phyloP scores from a whole-genome alignment of 2,888 invertebrate genomes.

The Cacoxenus indagator region DNA sequence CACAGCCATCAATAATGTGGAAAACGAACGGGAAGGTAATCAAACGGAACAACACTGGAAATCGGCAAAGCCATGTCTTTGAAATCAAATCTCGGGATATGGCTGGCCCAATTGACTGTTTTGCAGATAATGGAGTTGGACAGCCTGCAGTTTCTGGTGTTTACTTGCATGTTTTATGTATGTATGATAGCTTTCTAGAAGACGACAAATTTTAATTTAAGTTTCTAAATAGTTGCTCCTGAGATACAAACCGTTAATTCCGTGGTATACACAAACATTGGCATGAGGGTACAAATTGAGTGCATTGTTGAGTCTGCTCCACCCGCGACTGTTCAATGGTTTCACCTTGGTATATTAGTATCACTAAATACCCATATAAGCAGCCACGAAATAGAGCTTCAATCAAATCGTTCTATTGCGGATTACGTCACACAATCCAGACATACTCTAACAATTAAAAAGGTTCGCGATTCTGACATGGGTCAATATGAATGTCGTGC shows the following conservation, averaged over 20 bases:
- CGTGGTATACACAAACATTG: conserved; percentile 83
- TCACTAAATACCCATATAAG: conserved; percentile 67
- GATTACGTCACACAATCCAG: conserved; percentile 74
- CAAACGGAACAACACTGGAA: conserved; percentile 57
- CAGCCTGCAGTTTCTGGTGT: conserved; percentile 79
- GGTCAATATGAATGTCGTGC: conserved; percentile 86
- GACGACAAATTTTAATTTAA: no score
- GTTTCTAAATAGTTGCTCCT: conserved; percentile 77
- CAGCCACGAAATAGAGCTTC: conserved; percentile 70
- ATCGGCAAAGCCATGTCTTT: conserved; percentile 63
- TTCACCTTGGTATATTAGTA: conserved; percentile 75
- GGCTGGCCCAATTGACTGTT: conserved; percentile 82
- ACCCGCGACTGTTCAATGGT: conserved; percentile 78
- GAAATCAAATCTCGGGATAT: conserved; percentile 74
- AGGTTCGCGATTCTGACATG: conserved; percentile 78
- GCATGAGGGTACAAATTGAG: conserved; percentile 78
- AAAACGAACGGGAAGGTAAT: conserved; percentile 64
- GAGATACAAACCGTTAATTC: conserved; percentile 77
- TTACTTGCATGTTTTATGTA: conserved; percentile 80
- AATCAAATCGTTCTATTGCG: conserved; percentile 69
- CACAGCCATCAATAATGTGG: conserved; percentile 82
- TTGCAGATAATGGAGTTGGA: conserved; percentile 82
- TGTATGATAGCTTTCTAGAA: conserved; percentile 58
- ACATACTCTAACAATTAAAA: conserved; percentile 79
- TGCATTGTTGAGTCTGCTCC: conserved; percentile 81